Evolutionary conservation across 2,888 invertebrate genomes (phyloP).

Genomic region (Drosophila nr. perissopoda): DNA sequence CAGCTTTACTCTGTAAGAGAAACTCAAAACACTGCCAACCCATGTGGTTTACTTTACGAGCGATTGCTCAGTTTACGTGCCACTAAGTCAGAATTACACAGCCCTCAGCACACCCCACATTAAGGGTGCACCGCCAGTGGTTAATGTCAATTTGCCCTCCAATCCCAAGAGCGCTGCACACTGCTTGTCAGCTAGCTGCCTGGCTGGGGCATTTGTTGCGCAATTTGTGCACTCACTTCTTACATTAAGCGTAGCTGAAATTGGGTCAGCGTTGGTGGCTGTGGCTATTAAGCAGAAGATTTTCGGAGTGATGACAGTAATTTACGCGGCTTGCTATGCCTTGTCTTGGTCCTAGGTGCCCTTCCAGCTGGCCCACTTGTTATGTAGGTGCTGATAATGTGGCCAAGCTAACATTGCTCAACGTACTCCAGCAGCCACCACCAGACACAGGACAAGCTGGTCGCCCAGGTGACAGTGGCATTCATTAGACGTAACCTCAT

Average conservation of each 20-base stretch:
- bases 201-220: slow-evolving; percentile 58
- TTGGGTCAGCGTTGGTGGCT: slow-evolving; percentile 38
- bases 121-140: slow-evolving; percentile 7
- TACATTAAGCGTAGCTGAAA: slow-evolving; percentile 19
- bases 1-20: background rate
- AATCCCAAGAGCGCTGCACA: slow-evolving; percentile 26
- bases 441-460: slow-evolving; percentile 1
- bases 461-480: slow-evolving; percentile 31
- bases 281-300: slow-evolving; percentile 15
- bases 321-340: slow-evolving; percentile 32
- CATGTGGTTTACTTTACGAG: slow-evolving; percentile 11
- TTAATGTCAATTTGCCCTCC: background rate
- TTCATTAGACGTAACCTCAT: slow-evolving; percentile 58
- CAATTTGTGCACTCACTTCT: slow-evolving; percentile 54
- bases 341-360: slow-evolving; percentile 4
- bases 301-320: slow-evolving; percentile 41
- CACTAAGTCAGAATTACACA: slow-evolving; percentile 25
- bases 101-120: slow-evolving; percentile 18
- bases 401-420: slow-evolving; percentile 64
- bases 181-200: slow-evolving; percentile 28
- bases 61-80: slow-evolving; percentile 22
- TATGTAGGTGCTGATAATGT: slow-evolving; percentile 37
- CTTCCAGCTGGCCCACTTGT: slow-evolving; percentile 24
- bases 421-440: slow-evolving; percentile 26
- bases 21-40: slow-evolving; percentile 1